These are phyloP conservation scores for Eptatretus burgeri DNA, from an alignment of 2,113 vertebrate genomes.

Conservation along the genomic window DNA sequence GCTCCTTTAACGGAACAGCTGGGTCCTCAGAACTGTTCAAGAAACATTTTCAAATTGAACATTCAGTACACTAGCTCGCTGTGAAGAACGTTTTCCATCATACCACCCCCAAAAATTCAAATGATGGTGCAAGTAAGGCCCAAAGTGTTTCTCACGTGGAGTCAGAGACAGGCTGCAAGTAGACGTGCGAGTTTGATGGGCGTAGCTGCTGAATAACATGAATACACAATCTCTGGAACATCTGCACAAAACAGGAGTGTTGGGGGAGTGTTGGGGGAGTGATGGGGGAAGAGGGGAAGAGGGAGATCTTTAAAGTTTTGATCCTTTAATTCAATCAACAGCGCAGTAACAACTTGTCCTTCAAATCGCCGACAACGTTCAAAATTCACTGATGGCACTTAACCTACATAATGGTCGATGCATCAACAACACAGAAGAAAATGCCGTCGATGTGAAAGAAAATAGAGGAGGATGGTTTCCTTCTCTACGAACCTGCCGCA, in stretches of 20 bases:
- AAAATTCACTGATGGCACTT: not conserved
- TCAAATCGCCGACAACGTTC: no score
- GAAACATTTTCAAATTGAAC: no score
- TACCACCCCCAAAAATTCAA: not conserved
- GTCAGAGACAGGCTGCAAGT: conserved; percentile 89
- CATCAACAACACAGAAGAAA: not conserved
- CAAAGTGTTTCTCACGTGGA: conserved; percentile 32
- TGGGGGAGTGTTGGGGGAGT: no score
- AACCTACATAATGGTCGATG: not conserved
- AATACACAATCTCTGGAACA: conserved; percentile 95
- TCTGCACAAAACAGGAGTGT: conserved; percentile 26
- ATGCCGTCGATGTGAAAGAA: conserved; percentile 7
- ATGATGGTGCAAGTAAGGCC: not conserved
- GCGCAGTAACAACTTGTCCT: no score
- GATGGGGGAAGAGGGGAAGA: not conserved
- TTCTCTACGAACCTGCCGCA: conserved; percentile 45
- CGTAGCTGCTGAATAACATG: conserved; percentile 85
- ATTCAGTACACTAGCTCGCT: no score
- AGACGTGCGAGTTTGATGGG: conserved; percentile 83
- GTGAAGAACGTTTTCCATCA: no score
- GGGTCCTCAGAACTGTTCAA: conserved; percentile 60
- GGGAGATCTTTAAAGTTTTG: no score
- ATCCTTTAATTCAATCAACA: no score
- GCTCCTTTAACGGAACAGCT: conserved; percentile 87
- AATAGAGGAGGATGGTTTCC: not conserved